Conservation (phyloP, 2,888 invertebrate species). For the Apodemia hepburni region DNA sequence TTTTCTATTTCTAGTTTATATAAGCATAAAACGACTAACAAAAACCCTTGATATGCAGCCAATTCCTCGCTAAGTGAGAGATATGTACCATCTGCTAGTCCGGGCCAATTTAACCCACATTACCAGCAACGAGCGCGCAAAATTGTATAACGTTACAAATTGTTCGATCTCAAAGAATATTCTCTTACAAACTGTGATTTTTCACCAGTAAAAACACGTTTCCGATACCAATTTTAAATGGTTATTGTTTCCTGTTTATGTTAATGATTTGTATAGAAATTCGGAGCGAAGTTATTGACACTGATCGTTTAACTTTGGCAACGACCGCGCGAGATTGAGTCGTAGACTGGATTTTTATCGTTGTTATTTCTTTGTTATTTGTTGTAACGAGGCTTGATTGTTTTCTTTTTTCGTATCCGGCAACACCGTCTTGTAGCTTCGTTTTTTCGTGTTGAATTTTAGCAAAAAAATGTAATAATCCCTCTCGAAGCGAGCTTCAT, state of each 20-base stretch:
- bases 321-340: constrained; percentile 61
- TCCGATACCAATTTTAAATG: constrained; percentile 72
- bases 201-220: constrained; percentile 67
- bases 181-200: constrained; percentile 67
- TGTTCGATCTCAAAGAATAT: constrained; percentile 42
- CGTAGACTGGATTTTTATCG: constrained; percentile 55
- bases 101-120: constrained; percentile 32
- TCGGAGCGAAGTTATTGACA: constrained; percentile 55
- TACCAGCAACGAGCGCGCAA: constrained; percentile 26
- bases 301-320: constrained; percentile 58
- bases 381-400: constrained; percentile 50
- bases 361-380: constrained; percentile 58
- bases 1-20: constrained; percentile 31
- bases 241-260: constrained; percentile 78
- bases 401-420: constrained; percentile 46
- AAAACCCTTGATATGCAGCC: constrained; percentile 23
- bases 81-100: constrained; percentile 28
- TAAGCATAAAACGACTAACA: constrained; percentile 31
- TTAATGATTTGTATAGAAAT: constrained; percentile 73
- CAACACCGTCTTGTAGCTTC: constrained; percentile 32
- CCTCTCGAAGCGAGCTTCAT: constrained; percentile 61
- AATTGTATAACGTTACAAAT: constrained; percentile 27
- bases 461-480: constrained; percentile 63
- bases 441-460: constrained; percentile 43
- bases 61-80: constrained; percentile 24